phyloP scores from a whole-genome alignment of 2,113 vertebrate species.

The Elgaria multicarinata region DNA sequence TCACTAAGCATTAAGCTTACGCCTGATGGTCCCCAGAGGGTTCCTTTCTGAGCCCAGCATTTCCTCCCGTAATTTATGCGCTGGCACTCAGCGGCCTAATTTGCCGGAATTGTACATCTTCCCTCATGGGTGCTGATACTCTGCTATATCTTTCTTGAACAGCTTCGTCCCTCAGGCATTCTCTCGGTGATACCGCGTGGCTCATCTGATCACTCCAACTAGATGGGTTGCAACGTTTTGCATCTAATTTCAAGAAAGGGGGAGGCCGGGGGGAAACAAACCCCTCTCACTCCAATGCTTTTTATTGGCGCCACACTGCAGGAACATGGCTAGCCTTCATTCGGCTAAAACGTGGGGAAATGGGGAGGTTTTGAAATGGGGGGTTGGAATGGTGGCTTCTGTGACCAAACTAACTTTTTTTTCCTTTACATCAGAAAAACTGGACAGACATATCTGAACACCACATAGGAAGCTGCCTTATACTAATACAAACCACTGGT shows the following conservation, averaged over 20 bases:
- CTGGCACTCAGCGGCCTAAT: constrained; percentile 37
- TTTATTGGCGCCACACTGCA: background rate
- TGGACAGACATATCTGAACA: background rate
- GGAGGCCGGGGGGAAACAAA: background rate
- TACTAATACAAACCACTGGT: background rate
- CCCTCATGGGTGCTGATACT: constrained; percentile 23
- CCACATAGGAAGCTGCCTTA: background rate
- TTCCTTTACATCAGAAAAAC: background rate
- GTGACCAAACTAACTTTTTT: constrained; percentile 21
- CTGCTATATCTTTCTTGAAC: constrained; percentile 48
- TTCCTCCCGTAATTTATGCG: constrained; percentile 25
- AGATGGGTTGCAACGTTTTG: constrained; percentile 14
- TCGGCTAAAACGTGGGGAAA: constrained; percentile 20
- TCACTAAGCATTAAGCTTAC: constrained; percentile 11
- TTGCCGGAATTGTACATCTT: constrained; percentile 16
- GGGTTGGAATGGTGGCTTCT: background rate
- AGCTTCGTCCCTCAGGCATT: constrained; percentile 40
- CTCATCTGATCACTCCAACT: constrained; percentile 14
- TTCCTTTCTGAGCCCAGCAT: constrained; percentile 22
- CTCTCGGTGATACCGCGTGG: constrained; percentile 18
- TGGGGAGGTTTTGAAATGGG: background rate
- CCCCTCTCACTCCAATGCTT: background rate
- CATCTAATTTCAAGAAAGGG: constrained; percentile 19
- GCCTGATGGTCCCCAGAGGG: constrained; percentile 37
- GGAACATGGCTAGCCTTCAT: background rate